Percentiles rank a stretch among this genome's conserved stretches.
These are phyloP conservation scores for Drosophila malerkotliana DNA, from an alignment of 1,140 invertebrate species.

Conservation along the genomic window DNA sequence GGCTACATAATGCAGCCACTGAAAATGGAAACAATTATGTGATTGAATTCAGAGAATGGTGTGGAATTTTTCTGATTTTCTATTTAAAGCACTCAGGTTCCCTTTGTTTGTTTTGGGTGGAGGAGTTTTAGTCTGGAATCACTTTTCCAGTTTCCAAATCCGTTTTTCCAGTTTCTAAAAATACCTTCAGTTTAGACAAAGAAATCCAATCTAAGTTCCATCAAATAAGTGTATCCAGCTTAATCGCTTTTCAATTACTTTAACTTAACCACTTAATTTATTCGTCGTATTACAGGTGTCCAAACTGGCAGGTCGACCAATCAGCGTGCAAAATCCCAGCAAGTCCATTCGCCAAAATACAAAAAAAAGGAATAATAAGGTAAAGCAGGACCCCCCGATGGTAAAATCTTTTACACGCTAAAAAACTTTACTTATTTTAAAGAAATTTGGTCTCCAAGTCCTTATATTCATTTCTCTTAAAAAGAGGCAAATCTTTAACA, in stretches of 20 bases:
- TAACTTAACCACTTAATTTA: conserved; percentile 77
- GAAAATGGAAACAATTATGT: conserved; percentile 71
- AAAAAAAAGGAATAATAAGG: conserved; percentile 20
- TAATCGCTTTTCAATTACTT: conserved; percentile 81
- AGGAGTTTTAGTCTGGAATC: conserved; percentile 1
- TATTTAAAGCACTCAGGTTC: background rate
- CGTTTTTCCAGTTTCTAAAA: conserved; percentile 20
- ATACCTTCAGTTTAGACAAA: conserved; percentile 18
- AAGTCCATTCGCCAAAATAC: conserved; percentile 32
- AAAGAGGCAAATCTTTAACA: too few species aligned
- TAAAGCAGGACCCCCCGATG: conserved; percentile 10
- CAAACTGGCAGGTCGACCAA: conserved; percentile 66
- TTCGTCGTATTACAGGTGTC: conserved; percentile 79
- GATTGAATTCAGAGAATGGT: conserved; percentile 55
- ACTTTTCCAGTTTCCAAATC: too few species aligned
- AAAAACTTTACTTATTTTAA: background rate
- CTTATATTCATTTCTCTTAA: too few species aligned
- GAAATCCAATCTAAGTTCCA: conserved; percentile 29
- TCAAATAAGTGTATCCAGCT: conserved; percentile 28
- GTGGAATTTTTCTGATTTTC: background rate
- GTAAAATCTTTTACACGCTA: conserved; percentile 3
- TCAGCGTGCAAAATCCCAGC: conserved; percentile 60
- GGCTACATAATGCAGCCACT: conserved; percentile 53
- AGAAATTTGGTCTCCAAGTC: too few species aligned
- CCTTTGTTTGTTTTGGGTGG: conserved; percentile 11